Percentiles rank a stretch among this genome's conserved stretches.
Conservation (phyloP, 1,140 invertebrate genomes). For the Mya arenaria region DNA sequence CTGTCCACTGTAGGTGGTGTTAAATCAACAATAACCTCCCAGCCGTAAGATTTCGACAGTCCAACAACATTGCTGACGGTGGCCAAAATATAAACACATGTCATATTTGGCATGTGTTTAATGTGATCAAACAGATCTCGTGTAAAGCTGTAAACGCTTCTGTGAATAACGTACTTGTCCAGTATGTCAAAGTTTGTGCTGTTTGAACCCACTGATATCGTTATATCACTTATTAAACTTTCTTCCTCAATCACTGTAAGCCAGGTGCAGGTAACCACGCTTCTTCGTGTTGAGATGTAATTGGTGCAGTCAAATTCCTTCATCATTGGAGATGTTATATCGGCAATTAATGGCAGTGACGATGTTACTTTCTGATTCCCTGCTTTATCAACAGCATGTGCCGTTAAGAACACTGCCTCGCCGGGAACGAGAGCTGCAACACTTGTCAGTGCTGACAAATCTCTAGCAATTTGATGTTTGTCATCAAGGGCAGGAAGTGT, state of each 20-base stretch:
- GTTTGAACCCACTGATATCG: conserved; percentile 8
- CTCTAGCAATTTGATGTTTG: conserved; percentile 67
- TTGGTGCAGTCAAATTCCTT: conserved; percentile 25
- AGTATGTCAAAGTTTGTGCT: conserved; percentile 8
- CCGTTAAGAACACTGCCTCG: conserved; percentile 1
- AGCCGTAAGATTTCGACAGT: conserved; percentile 9
- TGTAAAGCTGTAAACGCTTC: conserved; percentile 81
- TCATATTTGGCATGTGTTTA: background rate
- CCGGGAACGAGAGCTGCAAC: conserved; percentile 4
- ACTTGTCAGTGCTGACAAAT: conserved; percentile 65
- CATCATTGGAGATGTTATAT: conserved; percentile 20
- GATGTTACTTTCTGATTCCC: conserved; percentile 3
- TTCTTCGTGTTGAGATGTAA: conserved; percentile 15
- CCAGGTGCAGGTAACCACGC: conserved; percentile 25
- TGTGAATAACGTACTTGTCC: conserved; percentile 80
- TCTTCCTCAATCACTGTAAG: conserved; percentile 20
- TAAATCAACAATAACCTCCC: conserved; percentile 23
- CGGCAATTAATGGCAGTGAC: conserved; percentile 29
- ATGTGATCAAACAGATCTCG: conserved; percentile 71
- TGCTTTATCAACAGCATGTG: conserved; percentile 15
- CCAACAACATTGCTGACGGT: conserved; percentile 18
- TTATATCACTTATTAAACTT: conserved; percentile 6
- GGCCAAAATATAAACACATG: background rate
- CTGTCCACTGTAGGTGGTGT: background rate
- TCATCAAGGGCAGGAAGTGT: conserved; percentile 42